phyloP scores from a whole-genome alignment of 2,113 vertebrate species.

The Loxodonta africana region DNA sequence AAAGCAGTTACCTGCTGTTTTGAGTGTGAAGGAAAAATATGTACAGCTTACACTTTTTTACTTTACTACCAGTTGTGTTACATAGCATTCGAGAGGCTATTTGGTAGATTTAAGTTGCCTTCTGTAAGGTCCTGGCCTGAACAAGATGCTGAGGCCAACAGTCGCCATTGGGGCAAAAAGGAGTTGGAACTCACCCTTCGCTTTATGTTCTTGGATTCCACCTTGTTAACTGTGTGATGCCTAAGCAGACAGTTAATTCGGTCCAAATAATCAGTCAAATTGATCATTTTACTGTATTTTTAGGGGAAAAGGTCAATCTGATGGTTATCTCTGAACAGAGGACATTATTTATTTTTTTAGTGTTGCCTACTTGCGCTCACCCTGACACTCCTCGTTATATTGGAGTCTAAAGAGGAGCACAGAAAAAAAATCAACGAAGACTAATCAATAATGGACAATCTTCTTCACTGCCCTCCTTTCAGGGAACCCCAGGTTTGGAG shows the following conservation, averaged over 20 bases:
- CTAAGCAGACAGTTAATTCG: slow-evolving; percentile 10
- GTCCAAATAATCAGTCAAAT: background rate
- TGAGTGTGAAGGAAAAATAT: slow-evolving; percentile 43
- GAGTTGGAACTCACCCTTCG: slow-evolving; percentile 28
- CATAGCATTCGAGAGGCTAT: slow-evolving; percentile 20
- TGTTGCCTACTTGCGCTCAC: slow-evolving; percentile 29
- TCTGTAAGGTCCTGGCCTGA: slow-evolving; percentile 37
- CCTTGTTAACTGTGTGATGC: slow-evolving; percentile 48
- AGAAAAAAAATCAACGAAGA: slow-evolving; percentile 13
- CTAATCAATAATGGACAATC: background rate
- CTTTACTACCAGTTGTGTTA: background rate
- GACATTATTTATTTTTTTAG: background rate
- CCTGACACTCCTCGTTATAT: background rate
- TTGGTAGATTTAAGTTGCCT: slow-evolving; percentile 29
- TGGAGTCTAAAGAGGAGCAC: background rate
- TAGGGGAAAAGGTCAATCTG: slow-evolving; percentile 11
- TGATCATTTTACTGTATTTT: slow-evolving; percentile 18
- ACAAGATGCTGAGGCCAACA: slow-evolving; percentile 19
- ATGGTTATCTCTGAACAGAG: slow-evolving; percentile 33
- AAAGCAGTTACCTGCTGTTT: slow-evolving; percentile 23
- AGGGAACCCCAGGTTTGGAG: background rate
- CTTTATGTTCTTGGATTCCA: slow-evolving; percentile 42
- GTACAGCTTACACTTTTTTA: slow-evolving; percentile 19
- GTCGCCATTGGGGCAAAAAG: slow-evolving; percentile 36
- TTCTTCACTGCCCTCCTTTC: background rate